phyloP scores from a whole-genome alignment of 2,113 vertebrate genomes.

The Hirundichthys speculiger region DNA sequence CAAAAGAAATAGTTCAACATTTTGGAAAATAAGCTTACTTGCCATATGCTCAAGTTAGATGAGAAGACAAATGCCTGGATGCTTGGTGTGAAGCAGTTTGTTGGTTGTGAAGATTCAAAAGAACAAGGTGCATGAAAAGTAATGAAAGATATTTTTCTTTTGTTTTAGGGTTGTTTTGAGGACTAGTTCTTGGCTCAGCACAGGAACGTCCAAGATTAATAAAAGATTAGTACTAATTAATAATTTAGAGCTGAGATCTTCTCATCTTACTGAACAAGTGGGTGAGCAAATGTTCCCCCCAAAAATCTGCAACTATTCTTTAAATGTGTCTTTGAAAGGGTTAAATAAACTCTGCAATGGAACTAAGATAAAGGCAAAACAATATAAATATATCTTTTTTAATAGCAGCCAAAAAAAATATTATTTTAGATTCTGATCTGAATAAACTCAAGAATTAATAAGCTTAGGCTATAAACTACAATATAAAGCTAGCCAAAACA shows the following conservation, averaged over 20 bases:
- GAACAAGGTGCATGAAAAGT: too few relatives aligned
- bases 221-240: not conserved
- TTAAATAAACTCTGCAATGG: slow-evolving; percentile 24
- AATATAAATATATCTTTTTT: slow-evolving; percentile 48
- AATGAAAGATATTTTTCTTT: too few relatives aligned
- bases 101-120: too few relatives aligned
- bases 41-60: too few relatives aligned
- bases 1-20: not conserved
- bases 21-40: not conserved
- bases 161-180: not conserved
- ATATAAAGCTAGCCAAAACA: slow-evolving; percentile 17
- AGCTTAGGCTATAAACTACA: slow-evolving; percentile 17
- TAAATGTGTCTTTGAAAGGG: slow-evolving; percentile 1
- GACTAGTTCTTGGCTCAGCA: not conserved
- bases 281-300: not conserved
- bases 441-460: slow-evolving; percentile 21
- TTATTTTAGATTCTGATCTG: slow-evolving; percentile 35
- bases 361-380: slow-evolving; percentile 28
- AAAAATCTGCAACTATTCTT: not conserved
- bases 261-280: not conserved
- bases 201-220: not conserved
- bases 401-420: slow-evolving; percentile 53
- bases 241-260: not conserved
- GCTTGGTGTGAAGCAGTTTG: too few relatives aligned
- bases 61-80: too few relatives aligned